These are phyloP conservation scores for Vicugna pacos DNA, from an alignment of 2,113 vertebrate genomes.

Conservation along the genomic window DNA sequence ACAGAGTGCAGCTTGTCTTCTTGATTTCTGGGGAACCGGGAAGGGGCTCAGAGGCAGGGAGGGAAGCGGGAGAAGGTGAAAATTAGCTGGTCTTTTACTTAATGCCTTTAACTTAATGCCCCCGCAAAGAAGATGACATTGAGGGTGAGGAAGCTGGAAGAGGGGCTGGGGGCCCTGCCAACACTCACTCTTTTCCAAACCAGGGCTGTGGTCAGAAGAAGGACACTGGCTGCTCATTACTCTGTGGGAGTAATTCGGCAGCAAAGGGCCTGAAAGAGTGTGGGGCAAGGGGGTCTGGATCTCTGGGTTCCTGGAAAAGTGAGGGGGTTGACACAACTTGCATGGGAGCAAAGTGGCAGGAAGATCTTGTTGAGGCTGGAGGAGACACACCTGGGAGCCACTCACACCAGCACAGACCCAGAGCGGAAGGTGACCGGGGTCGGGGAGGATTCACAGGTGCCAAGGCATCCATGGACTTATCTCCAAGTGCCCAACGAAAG, in stretches of 20 bases:
- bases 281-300: background rate
- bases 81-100: too few relatives aligned
- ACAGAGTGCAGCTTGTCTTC: constrained; percentile 50
- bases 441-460: background rate
- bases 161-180: background rate
- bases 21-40: constrained; percentile 21
- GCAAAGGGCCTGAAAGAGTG: background rate
- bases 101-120: background rate
- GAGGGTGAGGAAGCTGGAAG: background rate
- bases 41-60: constrained; percentile 48
- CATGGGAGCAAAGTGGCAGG: background rate
- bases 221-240: background rate
- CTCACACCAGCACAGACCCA: background rate
- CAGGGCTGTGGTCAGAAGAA: background rate
- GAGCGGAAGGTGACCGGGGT: background rate
- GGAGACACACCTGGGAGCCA: background rate
- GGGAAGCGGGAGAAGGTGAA: background rate
- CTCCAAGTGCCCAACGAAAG: background rate
- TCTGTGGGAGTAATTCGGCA: background rate
- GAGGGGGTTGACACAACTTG: background rate
- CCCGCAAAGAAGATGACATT: background rate
- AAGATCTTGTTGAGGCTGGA: background rate
- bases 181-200: background rate
- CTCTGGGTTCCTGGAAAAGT: background rate
- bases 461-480: rapidly evolving